Percentiles rank a stretch among this genome's conserved stretches.
These are phyloP conservation scores for Leucoma salicis DNA, from an alignment of 2,888 invertebrate genomes.

Conservation along the genomic window DNA sequence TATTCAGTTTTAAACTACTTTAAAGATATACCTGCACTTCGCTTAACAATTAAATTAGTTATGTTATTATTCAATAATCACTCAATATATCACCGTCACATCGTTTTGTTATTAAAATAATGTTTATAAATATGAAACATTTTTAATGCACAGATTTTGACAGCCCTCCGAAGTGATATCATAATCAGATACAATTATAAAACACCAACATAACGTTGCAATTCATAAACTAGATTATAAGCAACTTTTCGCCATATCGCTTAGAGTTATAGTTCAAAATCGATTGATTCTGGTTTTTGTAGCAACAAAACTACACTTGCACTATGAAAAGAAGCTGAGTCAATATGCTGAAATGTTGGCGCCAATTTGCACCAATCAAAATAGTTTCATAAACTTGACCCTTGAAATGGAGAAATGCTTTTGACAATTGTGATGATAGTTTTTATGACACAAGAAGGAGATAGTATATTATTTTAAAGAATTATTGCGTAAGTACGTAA, in stretches of 20 bases:
- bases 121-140: neutral
- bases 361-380: conserved; percentile 64
- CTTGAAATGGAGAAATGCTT: conserved; percentile 38
- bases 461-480: no score
- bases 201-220: conserved; percentile 10
- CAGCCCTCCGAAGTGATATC: conserved; percentile 22
- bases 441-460: no score
- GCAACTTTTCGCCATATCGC: neutral
- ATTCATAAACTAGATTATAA: neutral
- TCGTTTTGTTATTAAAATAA: no score
- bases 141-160: conserved; percentile 3
- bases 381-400: conserved; percentile 54
- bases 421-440: conserved; percentile 21
- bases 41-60: no score
- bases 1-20: no score
- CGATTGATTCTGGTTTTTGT: conserved; percentile 1
- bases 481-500: no score
- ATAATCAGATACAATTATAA: conserved; percentile 23
- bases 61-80: no score
- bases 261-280: conserved; percentile 5
- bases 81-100: no score
- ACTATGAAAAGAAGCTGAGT: conserved; percentile 35
- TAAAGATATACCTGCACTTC: no score
- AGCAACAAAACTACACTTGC: conserved; percentile 11
- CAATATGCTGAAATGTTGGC: conserved; percentile 35